phyloP scores from a whole-genome alignment of 2,113 vertebrate genomes.

The Psammodynastes pulverulentus region DNA sequence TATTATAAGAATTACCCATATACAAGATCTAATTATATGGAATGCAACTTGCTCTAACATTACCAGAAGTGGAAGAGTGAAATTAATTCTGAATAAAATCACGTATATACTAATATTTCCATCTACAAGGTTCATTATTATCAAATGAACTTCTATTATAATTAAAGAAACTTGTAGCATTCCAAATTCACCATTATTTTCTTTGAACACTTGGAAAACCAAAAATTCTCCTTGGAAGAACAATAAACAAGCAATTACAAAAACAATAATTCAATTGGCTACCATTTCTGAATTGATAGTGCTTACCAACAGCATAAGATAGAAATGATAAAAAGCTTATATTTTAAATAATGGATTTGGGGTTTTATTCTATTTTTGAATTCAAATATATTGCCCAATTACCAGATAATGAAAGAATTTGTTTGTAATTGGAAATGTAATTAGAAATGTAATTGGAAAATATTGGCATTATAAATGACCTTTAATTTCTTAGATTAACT shows the following conservation, averaged over 20 bases:
- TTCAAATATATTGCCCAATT: neutral
- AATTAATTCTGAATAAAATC: too few species aligned
- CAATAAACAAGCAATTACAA: constrained; percentile 33
- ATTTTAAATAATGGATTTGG: constrained; percentile 4
- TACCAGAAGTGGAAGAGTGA: too few species aligned
- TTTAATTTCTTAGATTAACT: neutral
- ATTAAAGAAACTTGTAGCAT: neutral
- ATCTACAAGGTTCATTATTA: too few species aligned
- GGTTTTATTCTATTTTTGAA: neutral
- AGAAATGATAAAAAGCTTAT: neutral
- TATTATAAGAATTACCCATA: too few species aligned
- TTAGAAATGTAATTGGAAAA: neutral
- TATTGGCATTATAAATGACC: neutral
- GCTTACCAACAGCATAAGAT: neutral
- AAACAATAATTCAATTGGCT: constrained; percentile 28
- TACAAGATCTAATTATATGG: too few species aligned
- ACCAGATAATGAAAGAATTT: neutral
- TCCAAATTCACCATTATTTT: neutral
- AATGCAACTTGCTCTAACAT: too few species aligned
- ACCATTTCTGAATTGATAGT: neutral
- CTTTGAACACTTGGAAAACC: constrained; percentile 38
- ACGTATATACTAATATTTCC: too few species aligned
- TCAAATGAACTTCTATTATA: too few species aligned
- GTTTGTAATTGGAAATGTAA: neutral
- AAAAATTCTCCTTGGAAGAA: constrained; percentile 28